These are phyloP conservation scores for Linepithema humile DNA, from an alignment of 1,140 invertebrate species.

Conservation along the genomic window DNA sequence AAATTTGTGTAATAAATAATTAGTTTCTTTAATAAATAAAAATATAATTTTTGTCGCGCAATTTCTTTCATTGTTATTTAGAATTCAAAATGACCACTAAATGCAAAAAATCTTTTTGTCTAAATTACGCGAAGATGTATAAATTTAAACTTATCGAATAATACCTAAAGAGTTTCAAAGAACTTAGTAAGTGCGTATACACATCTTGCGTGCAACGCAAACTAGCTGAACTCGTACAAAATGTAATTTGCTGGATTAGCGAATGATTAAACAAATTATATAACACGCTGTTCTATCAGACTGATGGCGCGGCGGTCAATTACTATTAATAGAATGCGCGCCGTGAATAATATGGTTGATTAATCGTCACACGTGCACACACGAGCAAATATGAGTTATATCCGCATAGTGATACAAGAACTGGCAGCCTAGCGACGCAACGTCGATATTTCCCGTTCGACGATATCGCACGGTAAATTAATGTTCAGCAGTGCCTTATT, in stretches of 20 bases:
- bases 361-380: conserved; percentile 29
- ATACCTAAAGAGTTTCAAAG: neutral
- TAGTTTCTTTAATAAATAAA: no score
- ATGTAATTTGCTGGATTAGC: neutral
- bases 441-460: conserved; percentile 48
- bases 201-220: neutral
- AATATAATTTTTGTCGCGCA: neutral
- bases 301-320: conserved; percentile 1
- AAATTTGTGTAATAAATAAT: neutral
- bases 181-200: neutral
- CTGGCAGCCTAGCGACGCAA: conserved; percentile 23
- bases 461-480: conserved; percentile 49
- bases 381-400: conserved; percentile 36
- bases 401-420: conserved; percentile 34
- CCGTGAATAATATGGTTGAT: conserved; percentile 47
- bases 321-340: conserved; percentile 45
- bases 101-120: neutral
- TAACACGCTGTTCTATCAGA: conserved; percentile 4
- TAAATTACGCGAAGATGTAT: neutral
- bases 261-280: conserved; percentile 39
- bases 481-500: conserved; percentile 42
- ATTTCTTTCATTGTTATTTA: neutral
- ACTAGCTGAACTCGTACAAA: neutral
- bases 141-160: neutral
- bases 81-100: neutral